Conservation (phyloP, 1,140 invertebrate genomes). For the Plectrocnemia conspersa region DNA sequence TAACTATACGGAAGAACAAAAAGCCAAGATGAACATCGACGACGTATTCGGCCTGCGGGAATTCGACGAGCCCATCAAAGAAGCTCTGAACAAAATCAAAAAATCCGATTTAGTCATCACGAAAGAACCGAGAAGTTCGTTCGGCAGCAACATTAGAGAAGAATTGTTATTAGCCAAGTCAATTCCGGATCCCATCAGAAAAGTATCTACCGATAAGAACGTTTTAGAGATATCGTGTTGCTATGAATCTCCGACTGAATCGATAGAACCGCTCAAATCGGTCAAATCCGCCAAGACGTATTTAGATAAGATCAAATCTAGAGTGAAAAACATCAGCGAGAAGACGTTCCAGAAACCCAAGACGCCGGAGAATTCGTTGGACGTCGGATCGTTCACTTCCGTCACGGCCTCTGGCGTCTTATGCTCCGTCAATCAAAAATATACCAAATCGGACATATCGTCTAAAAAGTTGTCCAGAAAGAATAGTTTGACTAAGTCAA, state of each 20-base stretch:
- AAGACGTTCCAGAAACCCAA: constrained; percentile 48
- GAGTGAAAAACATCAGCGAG: constrained; percentile 52
- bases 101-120: constrained; percentile 27
- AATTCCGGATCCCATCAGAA: constrained; percentile 37
- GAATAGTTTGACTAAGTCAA: constrained; percentile 58
- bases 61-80: constrained; percentile 39
- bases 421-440: constrained; percentile 45
- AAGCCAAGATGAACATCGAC: constrained; percentile 82
- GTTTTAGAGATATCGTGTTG: constrained; percentile 58
- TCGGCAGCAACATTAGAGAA: constrained; percentile 24
- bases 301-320: constrained; percentile 56
- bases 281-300: constrained; percentile 52
- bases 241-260: constrained; percentile 51
- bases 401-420: constrained; percentile 58
- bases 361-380: constrained; percentile 39
- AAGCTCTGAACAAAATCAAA: constrained; percentile 38
- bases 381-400: constrained; percentile 55
- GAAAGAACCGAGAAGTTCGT: constrained; percentile 25
- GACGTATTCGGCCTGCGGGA: constrained; percentile 56
- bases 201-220: constrained; percentile 52
- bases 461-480: constrained; percentile 38
- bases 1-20: constrained; percentile 77
- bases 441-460: constrained; percentile 32
- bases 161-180: constrained; percentile 29
- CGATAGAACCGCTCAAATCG: constrained; percentile 45